phyloP scores from a whole-genome alignment of 2,113 vertebrate genomes.

The Rhineura floridana region DNA sequence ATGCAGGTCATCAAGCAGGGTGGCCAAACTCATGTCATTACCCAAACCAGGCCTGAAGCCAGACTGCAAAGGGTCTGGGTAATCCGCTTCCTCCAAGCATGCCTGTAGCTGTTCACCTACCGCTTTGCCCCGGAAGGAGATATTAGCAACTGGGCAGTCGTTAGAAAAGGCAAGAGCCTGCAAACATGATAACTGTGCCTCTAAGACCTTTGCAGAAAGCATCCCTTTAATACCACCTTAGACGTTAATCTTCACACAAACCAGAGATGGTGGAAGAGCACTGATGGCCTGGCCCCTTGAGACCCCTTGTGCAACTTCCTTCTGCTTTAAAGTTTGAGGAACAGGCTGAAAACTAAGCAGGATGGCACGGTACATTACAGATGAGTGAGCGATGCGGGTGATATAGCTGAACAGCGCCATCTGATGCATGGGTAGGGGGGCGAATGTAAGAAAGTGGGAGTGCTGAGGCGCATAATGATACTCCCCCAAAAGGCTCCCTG shows the following conservation, averaged over 20 bases:
- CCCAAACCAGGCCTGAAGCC: too few relatives aligned
- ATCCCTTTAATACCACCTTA: not conserved
- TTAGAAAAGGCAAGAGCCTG: too few relatives aligned
- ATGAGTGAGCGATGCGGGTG: not conserved
- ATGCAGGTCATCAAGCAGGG: too few relatives aligned
- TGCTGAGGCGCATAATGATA: not conserved
- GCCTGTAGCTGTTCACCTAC: too few relatives aligned
- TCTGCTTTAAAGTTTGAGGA: not conserved
- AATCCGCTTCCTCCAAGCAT: too few relatives aligned
- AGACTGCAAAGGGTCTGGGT: too few relatives aligned
- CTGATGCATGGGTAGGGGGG: not conserved
- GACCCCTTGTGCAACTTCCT: not conserved
- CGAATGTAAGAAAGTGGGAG: constrained; percentile 1
- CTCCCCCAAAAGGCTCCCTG: constrained; percentile 43
- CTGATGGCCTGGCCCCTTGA: not conserved
- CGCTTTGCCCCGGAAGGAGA: too few relatives aligned
- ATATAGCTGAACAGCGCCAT: not conserved
- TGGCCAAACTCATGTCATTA: too few relatives aligned
- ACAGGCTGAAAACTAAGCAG: not conserved
- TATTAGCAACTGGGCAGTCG: too few relatives aligned
- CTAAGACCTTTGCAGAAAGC: not conserved
- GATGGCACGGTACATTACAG: not conserved
- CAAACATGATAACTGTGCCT: too few relatives aligned
- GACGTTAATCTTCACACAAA: not conserved
- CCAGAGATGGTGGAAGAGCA: not conserved